Percentiles rank a stretch among this genome's conserved stretches.
Conservation (phyloP, 2,113 vertebrate genomes). For the Elaphurus davidianus region DNA sequence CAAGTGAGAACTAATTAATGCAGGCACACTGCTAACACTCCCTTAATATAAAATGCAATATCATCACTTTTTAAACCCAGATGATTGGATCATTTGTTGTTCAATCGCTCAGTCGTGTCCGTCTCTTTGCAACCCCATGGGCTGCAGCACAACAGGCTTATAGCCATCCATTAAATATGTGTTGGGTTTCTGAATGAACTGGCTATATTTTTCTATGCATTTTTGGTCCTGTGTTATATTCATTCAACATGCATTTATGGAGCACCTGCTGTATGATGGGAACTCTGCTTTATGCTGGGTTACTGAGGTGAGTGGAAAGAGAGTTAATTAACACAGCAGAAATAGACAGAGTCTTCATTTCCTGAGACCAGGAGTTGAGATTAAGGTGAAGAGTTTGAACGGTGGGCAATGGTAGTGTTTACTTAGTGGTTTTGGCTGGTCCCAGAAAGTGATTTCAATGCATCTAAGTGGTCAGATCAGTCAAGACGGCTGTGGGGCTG, state of each 20-base stretch:
- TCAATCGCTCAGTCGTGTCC: rapidly evolving
- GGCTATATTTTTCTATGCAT: background rate
- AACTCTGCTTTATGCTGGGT: background rate
- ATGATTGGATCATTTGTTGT: background rate
- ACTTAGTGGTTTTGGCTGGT: background rate
- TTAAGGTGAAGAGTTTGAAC: background rate
- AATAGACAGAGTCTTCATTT: background rate
- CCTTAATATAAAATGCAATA: background rate
- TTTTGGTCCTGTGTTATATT: background rate
- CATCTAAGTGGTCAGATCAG: background rate
- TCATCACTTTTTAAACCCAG: background rate
- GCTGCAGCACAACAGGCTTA: background rate
- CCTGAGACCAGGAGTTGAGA: background rate
- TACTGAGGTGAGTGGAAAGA: background rate
- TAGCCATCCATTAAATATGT: background rate
- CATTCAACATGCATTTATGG: background rate
- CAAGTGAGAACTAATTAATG: background rate
- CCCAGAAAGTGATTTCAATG: background rate
- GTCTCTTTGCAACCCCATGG: background rate
- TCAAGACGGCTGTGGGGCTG: background rate
- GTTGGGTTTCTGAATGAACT: background rate
- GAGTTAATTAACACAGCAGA: background rate
- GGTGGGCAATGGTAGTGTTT: background rate
- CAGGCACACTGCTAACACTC: background rate
- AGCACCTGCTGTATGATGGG: background rate